These are phyloP conservation scores for Albula glossodonta DNA, from an alignment of 2,113 vertebrate genomes.

Conservation along the genomic window DNA sequence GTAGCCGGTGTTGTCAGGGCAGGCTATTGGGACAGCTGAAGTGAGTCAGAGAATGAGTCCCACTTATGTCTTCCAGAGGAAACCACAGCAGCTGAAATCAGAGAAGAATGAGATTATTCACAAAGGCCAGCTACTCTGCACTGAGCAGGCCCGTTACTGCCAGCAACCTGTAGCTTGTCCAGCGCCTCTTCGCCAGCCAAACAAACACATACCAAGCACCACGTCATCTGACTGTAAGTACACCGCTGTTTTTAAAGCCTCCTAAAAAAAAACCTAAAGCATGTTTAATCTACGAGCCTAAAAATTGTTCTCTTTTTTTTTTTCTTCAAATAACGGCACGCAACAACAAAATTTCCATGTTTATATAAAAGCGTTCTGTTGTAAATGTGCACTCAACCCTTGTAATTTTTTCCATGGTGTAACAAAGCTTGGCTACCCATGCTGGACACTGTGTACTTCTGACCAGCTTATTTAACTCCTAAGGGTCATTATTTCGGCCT, in stretches of 20 bases:
- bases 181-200: conserved; percentile 72
- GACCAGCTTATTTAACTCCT: neutral
- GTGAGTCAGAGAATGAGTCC: conserved; percentile 21
- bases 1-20: neutral
- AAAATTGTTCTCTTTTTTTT: neutral
- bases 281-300: neutral
- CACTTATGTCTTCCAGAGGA: conserved; percentile 83
- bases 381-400: conserved; percentile 6
- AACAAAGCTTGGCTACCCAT: neutral
- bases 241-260: conserved; percentile 25
- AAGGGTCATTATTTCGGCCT: neutral
- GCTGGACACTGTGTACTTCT: neutral
- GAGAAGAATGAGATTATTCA: conserved; percentile 87
- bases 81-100: conserved; percentile 81
- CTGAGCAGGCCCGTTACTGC: conserved; percentile 80
- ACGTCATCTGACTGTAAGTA: conserved; percentile 85
- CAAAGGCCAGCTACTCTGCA: conserved; percentile 72
- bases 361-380: conserved; percentile 5
- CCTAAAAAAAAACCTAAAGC: neutral
- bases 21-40: conserved; percentile 3
- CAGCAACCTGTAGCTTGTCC: conserved; percentile 73
- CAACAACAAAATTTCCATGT: neutral
- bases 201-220: conserved; percentile 75
- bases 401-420: conserved; percentile 4
- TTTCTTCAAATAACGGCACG: neutral